Evolutionary conservation across 2,888 invertebrate genomes (phyloP), one percentile per base, ranked within the genome.

Genomic region (Anthophora plumipes): DNA sequence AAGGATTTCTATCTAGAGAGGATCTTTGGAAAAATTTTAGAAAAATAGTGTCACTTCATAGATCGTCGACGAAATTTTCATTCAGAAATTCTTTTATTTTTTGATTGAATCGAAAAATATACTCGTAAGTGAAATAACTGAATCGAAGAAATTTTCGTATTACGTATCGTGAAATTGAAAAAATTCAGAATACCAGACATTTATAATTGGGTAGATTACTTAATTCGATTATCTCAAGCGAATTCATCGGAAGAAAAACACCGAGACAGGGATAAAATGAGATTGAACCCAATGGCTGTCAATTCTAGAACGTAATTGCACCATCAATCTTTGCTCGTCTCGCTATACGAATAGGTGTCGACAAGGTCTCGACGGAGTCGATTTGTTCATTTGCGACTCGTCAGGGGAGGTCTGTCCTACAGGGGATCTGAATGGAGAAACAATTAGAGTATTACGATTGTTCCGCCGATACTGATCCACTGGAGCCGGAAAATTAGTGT

Each of bases 401-500:
- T 52, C 39, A 25, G 41, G 52, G 66, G 41, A 20, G 50, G 6
- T 5, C 39, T 43, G 31, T 50, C 41, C 22, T 12, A 54, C 54
- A 50, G 25, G 46, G 67, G 12, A 8, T 3, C 52, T 69, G 46
- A 48, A 66, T 64, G 70, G 52, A 55, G 39, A 69, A 61, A 67
- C 79, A 71, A 77, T 77, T 60, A 55, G 50, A 31, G 48, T n/a
- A 61, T 57, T 70, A 52, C 31, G 48, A 64, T 59, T 70, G 77
- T 48, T 70, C 60, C 39, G 37, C 50, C 77, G 43, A 79, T 77
- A 54, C 54, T 60, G 54, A 69, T 79, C 31, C 43, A 66, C 59
- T 20, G 12, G 41, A 1, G 37, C 61, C 71, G 77, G 77, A 80
- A 80, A 80, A 80, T 80, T 80, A 67, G 50, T 77, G 67, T 46